A percentile compares a stretch with the other conserved stretches of the same genome.
These are phyloP conservation scores for Choreutis nemorana DNA, from an alignment of 2,888 invertebrate species.

Conservation along the genomic window DNA sequence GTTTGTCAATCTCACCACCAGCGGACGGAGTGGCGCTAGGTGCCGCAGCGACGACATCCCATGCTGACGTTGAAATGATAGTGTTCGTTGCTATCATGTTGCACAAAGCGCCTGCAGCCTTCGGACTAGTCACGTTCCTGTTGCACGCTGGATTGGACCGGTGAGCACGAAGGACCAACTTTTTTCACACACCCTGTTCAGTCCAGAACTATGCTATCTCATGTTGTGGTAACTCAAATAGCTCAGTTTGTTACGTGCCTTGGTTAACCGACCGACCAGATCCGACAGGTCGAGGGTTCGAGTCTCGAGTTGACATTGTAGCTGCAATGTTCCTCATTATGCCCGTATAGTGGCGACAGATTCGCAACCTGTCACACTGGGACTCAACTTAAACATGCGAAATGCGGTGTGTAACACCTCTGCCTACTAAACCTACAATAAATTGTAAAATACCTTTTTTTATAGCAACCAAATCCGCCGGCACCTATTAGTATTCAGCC, in stretches of 20 bases:
- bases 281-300: too few species aligned
- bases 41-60: constrained; percentile 96
- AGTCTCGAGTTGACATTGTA: too few species aligned
- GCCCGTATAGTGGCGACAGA: too few species aligned
- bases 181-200: background rate
- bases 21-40: constrained; percentile 98
- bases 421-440: background rate
- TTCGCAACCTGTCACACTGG: too few species aligned
- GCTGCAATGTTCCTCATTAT: too few species aligned
- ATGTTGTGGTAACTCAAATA: constrained; percentile 1
- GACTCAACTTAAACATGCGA: too few species aligned
- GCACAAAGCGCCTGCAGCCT: constrained; percentile 99
- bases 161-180: too few species aligned
- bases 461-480: constrained; percentile 79
- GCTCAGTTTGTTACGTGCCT: too few species aligned
- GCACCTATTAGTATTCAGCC: constrained; percentile 91
- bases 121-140: constrained; percentile 97
- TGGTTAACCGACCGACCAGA: too few species aligned
- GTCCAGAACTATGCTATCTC: constrained; percentile 2
- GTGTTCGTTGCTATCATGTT: constrained; percentile 99
- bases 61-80: constrained; percentile 95
- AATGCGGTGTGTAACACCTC: too few species aligned
- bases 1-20: constrained; percentile 24
- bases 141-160: constrained; percentile 94
- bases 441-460: background rate